Evolutionary conservation across 2,113 vertebrate genomes (phyloP), one percentile per base, ranked within the genome.

Genomic region (Scopus umbretta): DNA sequence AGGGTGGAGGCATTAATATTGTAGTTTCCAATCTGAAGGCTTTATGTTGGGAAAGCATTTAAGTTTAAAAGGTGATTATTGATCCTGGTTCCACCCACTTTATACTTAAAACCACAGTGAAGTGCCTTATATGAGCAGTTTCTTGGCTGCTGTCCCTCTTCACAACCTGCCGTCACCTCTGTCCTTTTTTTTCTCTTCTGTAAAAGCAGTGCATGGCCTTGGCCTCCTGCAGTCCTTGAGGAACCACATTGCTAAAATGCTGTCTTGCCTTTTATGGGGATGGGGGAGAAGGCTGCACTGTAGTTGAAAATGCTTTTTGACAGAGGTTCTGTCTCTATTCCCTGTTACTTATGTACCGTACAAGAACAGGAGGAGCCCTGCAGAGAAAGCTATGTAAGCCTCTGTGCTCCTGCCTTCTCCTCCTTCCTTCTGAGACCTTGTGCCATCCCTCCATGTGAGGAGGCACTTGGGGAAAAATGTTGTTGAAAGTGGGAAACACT

Each of bases 381-480:
- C 62, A 79, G 56, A 19, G 7, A 7, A n/a, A 86, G 7, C 36
- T 10, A 3, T 0, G 3, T 5, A 21, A 61, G 25, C 10, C 3
- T 86, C 32, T 76, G 30, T 10, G 9, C 32, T 2, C 2, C 10
- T 1, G 2, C 29, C 15, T n/a, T 59, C 42, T 65, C 7, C 49
- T 79, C 7, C 49, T 79, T 16, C 55, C 18, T 65, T 45, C 26
- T 13, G 13, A 74, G 27, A n/a, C 26, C 23, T 18, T 23, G 16
- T 40, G 62, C 18, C 22, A 15, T 26, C 14, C 16, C 2, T 63
- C 32, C 1, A 1, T 11, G 4, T 6, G 53, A 82, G 30, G 25
- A 55, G 14, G 27, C 30, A 15, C 25, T 32, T 1, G 3, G 42
- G n/a, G 13, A 22, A 32, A 66, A 45, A 12, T 0, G 0, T 2